Evolutionary conservation across 2,888 invertebrate species (phyloP).

Genomic region (Cerastis leucographa): DNA sequence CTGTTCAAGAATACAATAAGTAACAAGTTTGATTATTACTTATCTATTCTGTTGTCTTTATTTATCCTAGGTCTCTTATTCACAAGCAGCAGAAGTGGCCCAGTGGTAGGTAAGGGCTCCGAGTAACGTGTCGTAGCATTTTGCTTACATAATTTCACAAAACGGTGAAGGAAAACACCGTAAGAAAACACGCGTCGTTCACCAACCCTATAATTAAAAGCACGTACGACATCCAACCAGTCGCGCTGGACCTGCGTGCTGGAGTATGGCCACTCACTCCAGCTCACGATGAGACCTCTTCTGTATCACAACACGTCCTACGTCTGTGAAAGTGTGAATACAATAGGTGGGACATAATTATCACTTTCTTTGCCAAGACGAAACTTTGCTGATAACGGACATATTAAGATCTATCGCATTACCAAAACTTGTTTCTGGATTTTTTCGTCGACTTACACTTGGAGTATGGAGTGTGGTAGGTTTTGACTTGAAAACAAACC

Average conservation of each 20-base stretch:
- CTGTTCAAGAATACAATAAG: neutral
- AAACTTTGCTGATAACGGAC: neutral
- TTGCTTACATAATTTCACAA: neutral
- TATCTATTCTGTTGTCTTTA: neutral
- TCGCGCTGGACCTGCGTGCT: neutral
- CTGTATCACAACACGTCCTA: neutral
- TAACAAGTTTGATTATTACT: neutral
- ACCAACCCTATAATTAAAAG: neutral
- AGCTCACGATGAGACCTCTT: neutral
- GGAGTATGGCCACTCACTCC: neutral
- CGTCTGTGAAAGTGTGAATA: neutral
- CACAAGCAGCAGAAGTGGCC: neutral
- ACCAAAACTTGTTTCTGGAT: neutral
- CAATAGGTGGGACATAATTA: neutral
- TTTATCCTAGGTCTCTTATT: neutral
- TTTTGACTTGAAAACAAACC: neutral
- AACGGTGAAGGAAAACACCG: neutral
- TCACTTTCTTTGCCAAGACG: neutral
- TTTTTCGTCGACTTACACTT: neutral
- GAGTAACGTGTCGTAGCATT: neutral
- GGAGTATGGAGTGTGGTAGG: neutral
- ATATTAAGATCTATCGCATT: neutral
- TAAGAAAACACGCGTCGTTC: neutral
- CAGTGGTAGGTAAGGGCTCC: neutral
- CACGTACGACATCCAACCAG: neutral